Conservation (phyloP, 2,797 vertebrate genomes). For the Peromyscus attwateri region DNA sequence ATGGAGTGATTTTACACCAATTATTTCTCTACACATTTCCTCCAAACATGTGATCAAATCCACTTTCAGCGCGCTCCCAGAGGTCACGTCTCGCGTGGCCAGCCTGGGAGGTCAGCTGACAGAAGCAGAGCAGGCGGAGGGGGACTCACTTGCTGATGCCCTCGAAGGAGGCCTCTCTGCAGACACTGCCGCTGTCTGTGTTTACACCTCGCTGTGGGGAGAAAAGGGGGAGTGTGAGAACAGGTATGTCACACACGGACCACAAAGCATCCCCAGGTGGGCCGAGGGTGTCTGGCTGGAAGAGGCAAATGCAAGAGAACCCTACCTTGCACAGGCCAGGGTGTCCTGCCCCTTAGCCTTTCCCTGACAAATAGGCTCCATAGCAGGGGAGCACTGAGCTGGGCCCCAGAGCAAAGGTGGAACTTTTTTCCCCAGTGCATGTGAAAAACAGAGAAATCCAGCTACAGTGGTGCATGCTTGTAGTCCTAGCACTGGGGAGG, state of each 20-base stretch:
- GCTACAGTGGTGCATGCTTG: too few relatives aligned
- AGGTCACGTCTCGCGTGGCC: background rate
- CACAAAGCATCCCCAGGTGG: background rate
- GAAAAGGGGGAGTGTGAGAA: conserved; percentile 32
- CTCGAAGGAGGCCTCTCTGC: conserved; percentile 95
- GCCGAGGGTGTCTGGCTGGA: too few relatives aligned
- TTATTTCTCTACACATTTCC: conserved; percentile 18
- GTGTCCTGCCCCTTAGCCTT: background rate
- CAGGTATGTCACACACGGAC: background rate
- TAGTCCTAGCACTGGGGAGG: background rate
- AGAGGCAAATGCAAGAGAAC: background rate
- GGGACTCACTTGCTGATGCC: conserved; percentile 95
- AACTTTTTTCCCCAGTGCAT: background rate
- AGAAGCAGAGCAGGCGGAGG: background rate
- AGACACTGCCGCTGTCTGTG: conserved; percentile 93
- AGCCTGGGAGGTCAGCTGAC: background rate
- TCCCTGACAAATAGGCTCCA: background rate
- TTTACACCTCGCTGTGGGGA: conserved; percentile 92
- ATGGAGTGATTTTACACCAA: background rate
- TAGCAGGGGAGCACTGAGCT: background rate
- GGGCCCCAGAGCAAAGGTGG: background rate
- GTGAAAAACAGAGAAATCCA: background rate
- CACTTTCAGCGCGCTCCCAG: background rate
- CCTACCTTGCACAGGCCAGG: background rate
- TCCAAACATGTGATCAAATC: background rate